Percentiles rank a stretch among this genome's conserved stretches.
Evolutionary conservation across 2,797 vertebrate genomes (phyloP).

Genomic region (Cyclura pinguis): DNA sequence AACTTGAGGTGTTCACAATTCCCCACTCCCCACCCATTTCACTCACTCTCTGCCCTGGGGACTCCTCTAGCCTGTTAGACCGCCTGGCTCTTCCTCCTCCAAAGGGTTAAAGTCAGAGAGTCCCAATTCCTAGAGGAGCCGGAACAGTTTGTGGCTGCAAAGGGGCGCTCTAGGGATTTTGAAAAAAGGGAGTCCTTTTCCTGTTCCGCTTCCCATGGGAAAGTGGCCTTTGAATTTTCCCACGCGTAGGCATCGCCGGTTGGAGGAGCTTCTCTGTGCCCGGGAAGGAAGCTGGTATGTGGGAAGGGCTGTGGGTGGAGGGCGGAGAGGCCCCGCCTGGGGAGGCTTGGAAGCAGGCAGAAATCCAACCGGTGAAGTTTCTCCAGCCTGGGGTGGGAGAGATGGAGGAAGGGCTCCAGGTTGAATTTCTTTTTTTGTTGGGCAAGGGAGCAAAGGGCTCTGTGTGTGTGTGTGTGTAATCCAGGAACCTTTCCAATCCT

Average conservation of each 20-base stretch:
- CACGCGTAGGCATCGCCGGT: neutral
- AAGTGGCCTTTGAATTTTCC: constrained; percentile 42
- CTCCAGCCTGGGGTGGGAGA: neutral
- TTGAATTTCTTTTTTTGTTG: neutral
- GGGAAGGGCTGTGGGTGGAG: neutral
- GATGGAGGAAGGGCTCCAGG: neutral
- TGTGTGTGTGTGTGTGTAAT: too few relatives aligned
- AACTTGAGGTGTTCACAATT: too few relatives aligned
- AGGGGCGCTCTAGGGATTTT: too few relatives aligned
- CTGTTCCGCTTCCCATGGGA: constrained; percentile 19
- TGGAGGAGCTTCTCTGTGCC: neutral
- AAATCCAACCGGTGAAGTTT: neutral
- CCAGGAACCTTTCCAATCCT: neutral
- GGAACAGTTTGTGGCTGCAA: neutral
- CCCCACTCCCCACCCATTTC: too few relatives aligned
- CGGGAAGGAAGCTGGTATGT: constrained; percentile 12
- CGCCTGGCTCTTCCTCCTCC: too few relatives aligned
- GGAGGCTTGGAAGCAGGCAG: neutral
- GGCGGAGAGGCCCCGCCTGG: too few relatives aligned
- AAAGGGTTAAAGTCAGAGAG: neutral
- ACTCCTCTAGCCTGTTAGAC: too few relatives aligned
- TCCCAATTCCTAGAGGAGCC: neutral
- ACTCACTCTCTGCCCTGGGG: too few relatives aligned
- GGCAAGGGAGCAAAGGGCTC: neutral
- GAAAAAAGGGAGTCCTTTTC: neutral